Base-by-base conservation (phyloP, 2,797 vertebrate species). In the Anguilla anguilla region DNA sequence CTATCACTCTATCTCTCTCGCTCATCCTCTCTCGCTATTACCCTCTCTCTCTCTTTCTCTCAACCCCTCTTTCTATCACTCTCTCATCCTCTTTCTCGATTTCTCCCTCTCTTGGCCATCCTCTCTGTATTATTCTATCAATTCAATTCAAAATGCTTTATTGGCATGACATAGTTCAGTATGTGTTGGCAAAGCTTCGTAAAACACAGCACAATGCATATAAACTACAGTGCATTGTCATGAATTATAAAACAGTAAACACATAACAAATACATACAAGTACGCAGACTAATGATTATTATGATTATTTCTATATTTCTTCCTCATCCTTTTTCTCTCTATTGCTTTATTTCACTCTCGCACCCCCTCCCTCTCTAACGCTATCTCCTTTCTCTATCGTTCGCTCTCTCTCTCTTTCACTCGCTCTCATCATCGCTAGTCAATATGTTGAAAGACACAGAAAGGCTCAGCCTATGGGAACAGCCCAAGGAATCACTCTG, bases 401-500 rank as follows among this genome's bases (percentile, higher is more conserved):
- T n/a, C 61, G 19, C 61, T 67, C 61, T n/a, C n/a, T 69, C 67
- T 69, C 9, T n/a, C n/a, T n/a, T n/a, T 69, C 67, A 31, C 7
- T 28, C 2, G 2, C n/a, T 28, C 61, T 67, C 28, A 31, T n/a
- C 35, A 39, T 77, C 35, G n/a, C 31, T 13, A 39, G 35, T 39
- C 31, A 17, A 77, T 11, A 77, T 39, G 28, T 28, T 7, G n/a
- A 86, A 59, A 89, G 85, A 81, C 59, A 88, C 83, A 90, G 87
- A 91, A 72, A 84, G 53, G 88, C 67, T 88, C 35, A 83, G 91
- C 74, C 90, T 87, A 87, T 84, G 82, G 88, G 46, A 87, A 92
- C 81, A 81, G 92, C 92, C 90, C 90, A 88, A 49, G 93, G 92
- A 89, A 90, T 86, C 72, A 88, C 94, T 93, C 92, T 93, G 92